phyloP scores from a whole-genome alignment of 2,888 invertebrate species.

The Orchesella flavescens region DNA sequence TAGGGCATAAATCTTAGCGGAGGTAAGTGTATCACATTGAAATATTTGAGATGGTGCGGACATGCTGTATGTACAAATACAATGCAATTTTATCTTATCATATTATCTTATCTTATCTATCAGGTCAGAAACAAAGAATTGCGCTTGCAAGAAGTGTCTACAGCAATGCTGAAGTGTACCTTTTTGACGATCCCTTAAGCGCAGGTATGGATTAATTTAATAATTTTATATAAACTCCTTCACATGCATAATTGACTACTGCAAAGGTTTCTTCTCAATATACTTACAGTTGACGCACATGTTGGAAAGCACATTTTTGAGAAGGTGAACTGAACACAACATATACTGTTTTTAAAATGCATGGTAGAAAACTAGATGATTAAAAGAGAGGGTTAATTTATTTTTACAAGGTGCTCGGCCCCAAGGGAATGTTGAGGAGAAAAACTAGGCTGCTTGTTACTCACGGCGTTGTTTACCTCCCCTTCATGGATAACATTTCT shows the following conservation, averaged over 20 bases:
- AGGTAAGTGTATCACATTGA: constrained; percentile 75
- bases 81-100: too few relatives aligned
- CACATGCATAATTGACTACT: too few relatives aligned
- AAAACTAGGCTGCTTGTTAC: constrained; percentile 93
- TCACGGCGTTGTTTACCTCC: constrained; percentile 93
- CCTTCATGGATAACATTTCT: constrained; percentile 80
- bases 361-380: too few relatives aligned
- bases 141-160: constrained; percentile 61
- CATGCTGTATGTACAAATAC: too few relatives aligned
- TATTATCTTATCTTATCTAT: too few relatives aligned
- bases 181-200: constrained; percentile 78
- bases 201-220: constrained; percentile 5
- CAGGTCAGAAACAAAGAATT: constrained; percentile 74
- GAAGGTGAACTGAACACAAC: too few relatives aligned
- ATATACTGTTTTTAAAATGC: too few relatives aligned
- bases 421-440: constrained; percentile 73
- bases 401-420: constrained; percentile 78
- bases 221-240: too few relatives aligned
- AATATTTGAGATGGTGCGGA: too few relatives aligned
- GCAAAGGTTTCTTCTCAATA: constrained; percentile 72
- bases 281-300: constrained; percentile 77
- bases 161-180: constrained; percentile 75
- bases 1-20: constrained; percentile 89
- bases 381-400: too few relatives aligned
- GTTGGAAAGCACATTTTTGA: constrained; percentile 79